These are phyloP conservation scores for Hirtodrosophila confusa DNA, from an alignment of 2,888 invertebrate genomes.

Conservation along the genomic window DNA sequence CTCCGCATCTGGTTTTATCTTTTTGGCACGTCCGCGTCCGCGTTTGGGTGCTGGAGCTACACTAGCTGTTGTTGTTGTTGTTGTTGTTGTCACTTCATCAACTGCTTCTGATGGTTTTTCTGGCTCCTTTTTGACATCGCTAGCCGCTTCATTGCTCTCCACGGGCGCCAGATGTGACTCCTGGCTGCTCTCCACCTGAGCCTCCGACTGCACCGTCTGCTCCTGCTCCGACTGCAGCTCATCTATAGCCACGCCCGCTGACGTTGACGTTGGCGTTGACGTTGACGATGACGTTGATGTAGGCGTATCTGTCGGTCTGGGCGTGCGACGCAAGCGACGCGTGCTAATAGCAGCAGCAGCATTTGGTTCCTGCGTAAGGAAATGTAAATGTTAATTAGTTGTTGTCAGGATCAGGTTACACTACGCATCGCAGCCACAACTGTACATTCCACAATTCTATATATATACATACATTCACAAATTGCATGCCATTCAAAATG, in stretches of 20 bases:
- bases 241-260: not conserved
- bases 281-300: conserved; percentile 17
- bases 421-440: conserved; percentile 2
- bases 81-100: not conserved
- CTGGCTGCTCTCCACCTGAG: too few relatives aligned
- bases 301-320: conserved; percentile 61
- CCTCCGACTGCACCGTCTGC: not conserved
- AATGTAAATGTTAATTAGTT: not conserved
- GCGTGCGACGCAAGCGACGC: conserved; percentile 74
- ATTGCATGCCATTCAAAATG: too few relatives aligned
- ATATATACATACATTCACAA: too few relatives aligned
- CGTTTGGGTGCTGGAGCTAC: conserved; percentile 60
- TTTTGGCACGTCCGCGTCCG: conserved; percentile 76
- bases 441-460: too few relatives aligned
- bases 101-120: conserved; percentile 45
- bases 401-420: too few relatives aligned
- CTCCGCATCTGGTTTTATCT: conserved; percentile 56
- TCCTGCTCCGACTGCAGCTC: conserved; percentile 14
- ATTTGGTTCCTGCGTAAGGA: conserved; percentile 56
- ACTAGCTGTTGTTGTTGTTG: conserved; percentile 3
- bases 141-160: conserved; percentile 15
- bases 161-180: not conserved
- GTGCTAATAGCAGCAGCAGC: conserved; percentile 55
- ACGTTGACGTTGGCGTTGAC: too few relatives aligned
- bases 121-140: conserved; percentile 56